A percentile compares a stretch with the other conserved stretches of the same genome.
Conservation (phyloP, 2,888 invertebrate species). For the Eristalis pertinax region DNA sequence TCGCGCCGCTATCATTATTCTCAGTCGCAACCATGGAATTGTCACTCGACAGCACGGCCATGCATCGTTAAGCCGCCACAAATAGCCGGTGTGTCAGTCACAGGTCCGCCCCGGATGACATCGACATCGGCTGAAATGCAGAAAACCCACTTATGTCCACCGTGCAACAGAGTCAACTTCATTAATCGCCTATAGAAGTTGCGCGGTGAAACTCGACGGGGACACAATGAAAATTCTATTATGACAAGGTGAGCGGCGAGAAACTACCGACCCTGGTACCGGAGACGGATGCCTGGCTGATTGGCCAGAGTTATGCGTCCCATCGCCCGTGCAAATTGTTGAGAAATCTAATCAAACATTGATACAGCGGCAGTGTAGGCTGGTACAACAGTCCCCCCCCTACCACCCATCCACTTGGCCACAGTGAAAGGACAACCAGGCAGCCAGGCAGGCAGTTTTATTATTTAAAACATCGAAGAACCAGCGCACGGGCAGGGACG, state of each 20-base stretch:
- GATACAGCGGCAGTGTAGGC: slow-evolving; percentile 5
- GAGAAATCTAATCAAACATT: slow-evolving; percentile 54
- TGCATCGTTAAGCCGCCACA: neutral
- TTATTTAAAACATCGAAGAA: neutral
- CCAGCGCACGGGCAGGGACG: neutral
- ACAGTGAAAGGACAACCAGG: neutral
- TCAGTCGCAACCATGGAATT: neutral
- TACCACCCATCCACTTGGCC: neutral
- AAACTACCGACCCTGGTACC: slow-evolving; percentile 16
- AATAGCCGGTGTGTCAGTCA: slow-evolving; percentile 35
- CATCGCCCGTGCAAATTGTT: slow-evolving; percentile 26
- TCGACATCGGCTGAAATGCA: slow-evolving; percentile 8
- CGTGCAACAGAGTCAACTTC: slow-evolving; percentile 29
- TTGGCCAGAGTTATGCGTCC: neutral
- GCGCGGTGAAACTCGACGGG: neutral
- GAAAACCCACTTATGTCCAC: neutral
- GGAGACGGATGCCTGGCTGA: slow-evolving; percentile 5
- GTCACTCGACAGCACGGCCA: neutral
- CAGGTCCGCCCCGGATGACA: slow-evolving; percentile 9
- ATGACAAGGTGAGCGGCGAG: slow-evolving; percentile 12
- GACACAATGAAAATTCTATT: slow-evolving; percentile 48
- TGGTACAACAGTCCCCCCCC: too few species aligned
- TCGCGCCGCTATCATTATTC: neutral
- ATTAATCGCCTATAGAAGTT: slow-evolving; percentile 37
- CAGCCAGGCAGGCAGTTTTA: neutral